These are phyloP conservation scores for Labeo rohita DNA, from an alignment of 2,113 vertebrate genomes.

Conservation along the genomic window DNA sequence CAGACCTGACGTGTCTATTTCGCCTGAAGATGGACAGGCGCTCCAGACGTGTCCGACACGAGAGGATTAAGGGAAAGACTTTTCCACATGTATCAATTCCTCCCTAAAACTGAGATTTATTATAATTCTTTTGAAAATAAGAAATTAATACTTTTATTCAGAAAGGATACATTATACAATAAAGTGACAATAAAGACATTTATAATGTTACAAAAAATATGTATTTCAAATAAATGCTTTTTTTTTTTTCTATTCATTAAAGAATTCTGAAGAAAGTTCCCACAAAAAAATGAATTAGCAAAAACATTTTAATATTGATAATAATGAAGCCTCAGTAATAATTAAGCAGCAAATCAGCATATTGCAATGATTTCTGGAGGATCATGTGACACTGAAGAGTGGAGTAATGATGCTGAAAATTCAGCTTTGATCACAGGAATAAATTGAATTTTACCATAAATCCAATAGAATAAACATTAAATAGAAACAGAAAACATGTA, in stretches of 20 bases:
- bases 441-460: too few species aligned
- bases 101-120: not conserved
- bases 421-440: not conserved
- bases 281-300: too few species aligned
- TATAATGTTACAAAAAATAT: not conserved
- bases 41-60: not conserved
- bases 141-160: not conserved
- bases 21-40: not conserved
- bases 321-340: not conserved
- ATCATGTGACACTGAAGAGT: not conserved
- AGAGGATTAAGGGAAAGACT: not conserved
- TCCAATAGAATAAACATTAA: too few species aligned
- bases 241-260: not conserved
- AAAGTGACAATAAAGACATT: not conserved
- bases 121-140: too few species aligned
- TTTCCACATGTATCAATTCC: not conserved
- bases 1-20: constrained; percentile 3
- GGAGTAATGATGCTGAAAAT: not conserved
- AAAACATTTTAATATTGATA: not conserved
- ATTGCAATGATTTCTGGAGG: not conserved
- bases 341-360: not conserved
- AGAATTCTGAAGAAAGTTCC: not conserved
- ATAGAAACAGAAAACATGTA: too few species aligned
- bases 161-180: not conserved
- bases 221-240: too few species aligned